Evolutionary conservation across 2,797 vertebrate species (phyloP), one percentile per base, ranked within the genome.

Genomic region (Masticophis lateralis): DNA sequence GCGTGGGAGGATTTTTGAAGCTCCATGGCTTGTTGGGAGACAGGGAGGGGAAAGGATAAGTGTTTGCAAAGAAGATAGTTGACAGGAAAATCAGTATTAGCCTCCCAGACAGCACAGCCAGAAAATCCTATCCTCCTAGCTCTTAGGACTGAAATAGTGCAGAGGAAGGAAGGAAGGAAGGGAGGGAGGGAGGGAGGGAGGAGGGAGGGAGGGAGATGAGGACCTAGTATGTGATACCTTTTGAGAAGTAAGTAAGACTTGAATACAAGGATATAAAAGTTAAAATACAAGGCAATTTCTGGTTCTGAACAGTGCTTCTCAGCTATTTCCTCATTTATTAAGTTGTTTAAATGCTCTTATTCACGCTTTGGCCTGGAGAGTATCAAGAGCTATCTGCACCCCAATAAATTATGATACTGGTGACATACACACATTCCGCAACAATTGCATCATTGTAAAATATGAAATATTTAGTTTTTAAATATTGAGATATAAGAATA

Each of bases 1-100:
- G 91, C 92, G 91, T 96, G 91, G 93, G 95, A 95, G 94, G 63
- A 53, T 63, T 79, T 94, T 96, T 12, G 25, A 95, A 95, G 89
- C 88, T 95, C 93, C 43, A 90, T 87, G 93, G 94, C 95, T 96
- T 94, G 95, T 96, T 88, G 94, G 95, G 94, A 95, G 93, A 89
- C 6, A 87, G 16, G 16, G 79, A 79, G 83, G 59, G 69, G 88
- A 92, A 93, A 94, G 94, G 88, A 92, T 92, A 94, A 94, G 92
- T 94, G 95, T 95, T 96, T 97, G 92, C 93, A 95, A 96, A 96
- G 92, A 94, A 96, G 95, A 94, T 91, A 92, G 95, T 95, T 96
- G 96, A 96, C 95, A 95, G 94, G 93, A 96, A 96, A 96, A 96
- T 96, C 94, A 92, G 96, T 95, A 95, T 96, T 96, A 96, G 93